phyloP scores from a whole-genome alignment of 1,140 invertebrate species.

The Drosophila varians region DNA sequence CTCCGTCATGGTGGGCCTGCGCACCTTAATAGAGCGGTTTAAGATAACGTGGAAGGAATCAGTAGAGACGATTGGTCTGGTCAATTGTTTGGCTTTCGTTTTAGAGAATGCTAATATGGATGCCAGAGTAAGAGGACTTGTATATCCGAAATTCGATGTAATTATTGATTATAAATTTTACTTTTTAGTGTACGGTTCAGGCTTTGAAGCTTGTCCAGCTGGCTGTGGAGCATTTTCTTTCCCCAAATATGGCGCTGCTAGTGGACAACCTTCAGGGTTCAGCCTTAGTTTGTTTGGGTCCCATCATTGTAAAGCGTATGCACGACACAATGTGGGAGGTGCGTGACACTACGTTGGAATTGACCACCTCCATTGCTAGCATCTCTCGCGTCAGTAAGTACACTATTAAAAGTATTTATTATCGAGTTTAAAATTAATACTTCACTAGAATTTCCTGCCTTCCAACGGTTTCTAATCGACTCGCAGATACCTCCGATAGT shows the following conservation, averaged over 20 bases:
- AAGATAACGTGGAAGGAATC: slow-evolving; percentile 89
- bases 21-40: slow-evolving; percentile 87
- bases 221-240: slow-evolving; percentile 89
- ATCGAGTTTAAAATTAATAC: neutral
- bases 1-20: slow-evolving; percentile 86
- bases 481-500: slow-evolving; percentile 87
- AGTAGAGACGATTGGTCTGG: slow-evolving; percentile 76
- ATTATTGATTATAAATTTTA: neutral
- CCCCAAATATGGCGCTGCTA: slow-evolving; percentile 89
- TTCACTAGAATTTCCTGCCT: slow-evolving; percentile 89
- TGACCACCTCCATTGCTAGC: slow-evolving; percentile 87
- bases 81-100: slow-evolving; percentile 81
- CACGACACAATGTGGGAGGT: slow-evolving; percentile 90
- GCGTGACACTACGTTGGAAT: slow-evolving; percentile 89
- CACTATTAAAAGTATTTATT: neutral
- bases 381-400: slow-evolving; percentile 88
- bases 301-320: slow-evolving; percentile 88
- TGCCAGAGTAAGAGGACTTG: slow-evolving; percentile 61
- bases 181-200: slow-evolving; percentile 87
- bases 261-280: slow-evolving; percentile 87
- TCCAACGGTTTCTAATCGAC: slow-evolving; percentile 88
- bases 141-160: neutral
- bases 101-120: slow-evolving; percentile 82
- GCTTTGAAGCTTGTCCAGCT: slow-evolving; percentile 88
- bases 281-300: slow-evolving; percentile 87